Evolutionary conservation across 2,797 vertebrate species (phyloP), one percentile per base, ranked within the genome.

Genomic region (Vultur gryphus): DNA sequence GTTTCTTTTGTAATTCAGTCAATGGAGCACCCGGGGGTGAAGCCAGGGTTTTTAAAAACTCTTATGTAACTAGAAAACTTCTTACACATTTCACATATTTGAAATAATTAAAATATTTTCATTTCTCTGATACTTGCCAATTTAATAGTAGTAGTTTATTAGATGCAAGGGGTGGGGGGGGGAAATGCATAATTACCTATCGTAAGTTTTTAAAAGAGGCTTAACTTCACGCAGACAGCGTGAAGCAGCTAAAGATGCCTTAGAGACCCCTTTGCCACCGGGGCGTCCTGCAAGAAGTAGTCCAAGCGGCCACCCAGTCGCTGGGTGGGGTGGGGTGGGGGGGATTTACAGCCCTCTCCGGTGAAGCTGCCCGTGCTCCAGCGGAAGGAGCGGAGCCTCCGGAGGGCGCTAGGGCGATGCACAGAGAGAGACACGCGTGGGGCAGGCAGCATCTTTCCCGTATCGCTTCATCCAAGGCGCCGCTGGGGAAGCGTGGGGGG

Each of bases 351-450:
- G 21, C 71, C 33, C 33, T 3, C 51, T 18, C 24, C 37, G 37
- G 29, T 5, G 79, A 62, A 55, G 75, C 64, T 8, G 55, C 70
- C 73, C 13, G 69, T 7, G 75, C 82, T 44, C 37, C 73, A 8
- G 33, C 13, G 37, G 25, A 9, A 54, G 73, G 31, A 62, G 70
- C 16, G 15, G 62, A n/a, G 92, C 95, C 92, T 94, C 90, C 58
- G 75, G 95, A 93, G 95, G 95, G 95, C 95, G 95, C 95, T 94
- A 25, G 67, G 85, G 85, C 19, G 85, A 94, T 84, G 2, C 87
- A 2, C 21, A 37, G 37, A 52, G 51, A 49, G 14, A 26, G 61
- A 64, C 92, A 94, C 90, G 92, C 94, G 94, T 87, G 95, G 94
- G 90, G 67, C 88, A 2, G 59, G 67, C 85, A 70, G 90, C 94